phyloP scores from a whole-genome alignment of 2,113 vertebrate genomes.

The Athene cunicularia region DNA sequence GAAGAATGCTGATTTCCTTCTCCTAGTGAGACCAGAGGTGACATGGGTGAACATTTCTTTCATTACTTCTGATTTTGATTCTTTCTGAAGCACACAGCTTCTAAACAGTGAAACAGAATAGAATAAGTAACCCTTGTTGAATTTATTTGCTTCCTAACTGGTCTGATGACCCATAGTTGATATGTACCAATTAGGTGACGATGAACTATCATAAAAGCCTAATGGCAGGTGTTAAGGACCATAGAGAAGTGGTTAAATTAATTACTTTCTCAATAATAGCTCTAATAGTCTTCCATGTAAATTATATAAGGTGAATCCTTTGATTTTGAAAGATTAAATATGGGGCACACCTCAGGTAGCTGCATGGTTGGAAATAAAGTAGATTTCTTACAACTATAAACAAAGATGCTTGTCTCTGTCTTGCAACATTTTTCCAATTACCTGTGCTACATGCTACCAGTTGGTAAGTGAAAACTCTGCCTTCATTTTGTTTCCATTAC shows the following conservation, averaged over 20 bases:
- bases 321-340: not conserved
- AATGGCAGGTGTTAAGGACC: not conserved
- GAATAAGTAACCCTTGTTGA: not conserved
- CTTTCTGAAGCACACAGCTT: not conserved
- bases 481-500: slow-evolving; percentile 51
- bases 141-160: not conserved
- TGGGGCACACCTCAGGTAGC: not conserved
- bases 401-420: not conserved
- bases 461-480: slow-evolving; percentile 55
- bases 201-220: not conserved
- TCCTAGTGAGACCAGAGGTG: not conserved
- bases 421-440: slow-evolving; percentile 50
- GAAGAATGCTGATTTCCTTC: not conserved
- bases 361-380: not conserved
- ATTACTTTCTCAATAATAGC: not conserved
- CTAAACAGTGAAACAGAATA: not conserved
- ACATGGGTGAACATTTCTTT: not conserved
- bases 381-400: not conserved
- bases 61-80: not conserved
- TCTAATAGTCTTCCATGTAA: not conserved
- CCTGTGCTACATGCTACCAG: not conserved
- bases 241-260: not conserved
- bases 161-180: not conserved
- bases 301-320: not conserved
- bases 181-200: not conserved